phyloP scores from a whole-genome alignment of 1,140 invertebrate species.

The Vollenhovia emeryi region DNA sequence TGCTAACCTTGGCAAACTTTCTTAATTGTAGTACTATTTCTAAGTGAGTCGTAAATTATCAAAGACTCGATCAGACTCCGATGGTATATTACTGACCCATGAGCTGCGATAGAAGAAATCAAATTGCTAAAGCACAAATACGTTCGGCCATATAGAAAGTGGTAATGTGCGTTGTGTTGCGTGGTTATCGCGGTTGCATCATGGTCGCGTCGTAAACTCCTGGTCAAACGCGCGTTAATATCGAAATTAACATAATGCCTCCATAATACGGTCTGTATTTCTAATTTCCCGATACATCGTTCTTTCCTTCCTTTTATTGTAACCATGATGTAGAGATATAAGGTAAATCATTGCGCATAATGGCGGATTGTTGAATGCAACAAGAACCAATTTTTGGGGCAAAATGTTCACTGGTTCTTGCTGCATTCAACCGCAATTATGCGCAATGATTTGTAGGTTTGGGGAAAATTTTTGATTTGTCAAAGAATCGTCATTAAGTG shows the following conservation, averaged over 20 bases:
- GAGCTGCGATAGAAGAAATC: background rate
- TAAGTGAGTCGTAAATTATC: background rate
- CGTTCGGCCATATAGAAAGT: constrained; percentile 8
- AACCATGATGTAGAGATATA: too few species aligned
- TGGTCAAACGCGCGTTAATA: background rate
- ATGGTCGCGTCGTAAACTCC: background rate
- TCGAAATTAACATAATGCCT: background rate
- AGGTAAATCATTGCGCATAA: too few species aligned
- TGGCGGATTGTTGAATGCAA: too few species aligned
- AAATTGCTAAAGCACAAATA: constrained; percentile 14
- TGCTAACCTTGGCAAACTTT: too few species aligned
- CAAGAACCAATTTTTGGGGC: too few species aligned
- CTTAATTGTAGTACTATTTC: background rate
- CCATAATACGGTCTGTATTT: background rate
- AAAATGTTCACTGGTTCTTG: too few species aligned
- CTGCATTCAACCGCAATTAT: too few species aligned
- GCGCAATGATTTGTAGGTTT: too few species aligned
- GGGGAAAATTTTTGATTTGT: too few species aligned
- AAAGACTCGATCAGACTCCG: background rate
- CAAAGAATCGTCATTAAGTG: too few species aligned
- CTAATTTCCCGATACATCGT: background rate
- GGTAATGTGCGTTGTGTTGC: background rate
- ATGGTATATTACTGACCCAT: too few species aligned
- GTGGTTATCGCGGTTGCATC: constrained; percentile 15
- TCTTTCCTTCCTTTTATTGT: background rate